phyloP scores from a whole-genome alignment of 1,140 invertebrate genomes.

The Anastrepha obliqua region DNA sequence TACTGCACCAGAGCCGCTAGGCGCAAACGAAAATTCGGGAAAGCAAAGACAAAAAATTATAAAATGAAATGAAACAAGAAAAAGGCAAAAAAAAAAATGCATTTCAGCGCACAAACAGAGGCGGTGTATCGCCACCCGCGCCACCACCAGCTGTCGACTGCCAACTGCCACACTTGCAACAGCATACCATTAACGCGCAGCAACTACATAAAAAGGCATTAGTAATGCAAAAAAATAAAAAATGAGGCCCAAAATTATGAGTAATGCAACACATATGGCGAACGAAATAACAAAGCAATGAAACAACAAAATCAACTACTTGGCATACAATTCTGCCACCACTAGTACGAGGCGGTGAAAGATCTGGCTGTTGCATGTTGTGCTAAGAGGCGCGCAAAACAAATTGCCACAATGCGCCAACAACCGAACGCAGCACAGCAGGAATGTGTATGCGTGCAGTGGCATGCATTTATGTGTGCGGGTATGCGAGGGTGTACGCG shows the following conservation, averaged over 20 bases:
- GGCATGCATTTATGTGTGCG: too few species aligned
- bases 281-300: neutral
- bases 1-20: slow-evolving; percentile 4
- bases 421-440: neutral
- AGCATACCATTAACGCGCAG: neutral
- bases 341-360: neutral
- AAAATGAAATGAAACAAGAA: neutral
- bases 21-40: neutral
- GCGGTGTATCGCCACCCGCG: neutral
- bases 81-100: neutral
- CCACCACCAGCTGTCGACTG: neutral
- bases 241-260: neutral
- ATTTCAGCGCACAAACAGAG: neutral
- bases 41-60: neutral
- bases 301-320: neutral
- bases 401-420: slow-evolving; percentile 36
- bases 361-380: neutral
- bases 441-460: neutral
- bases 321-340: slow-evolving; percentile 2
- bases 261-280: neutral
- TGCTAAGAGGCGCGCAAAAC: neutral
- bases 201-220: neutral
- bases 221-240: neutral
- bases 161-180: neutral
- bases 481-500: neutral